A percentile compares a stretch with the other conserved stretches of the same genome.
These are phyloP conservation scores for Daphoenositta chrysoptera DNA, from an alignment of 2,113 vertebrate species.

Conservation along the genomic window DNA sequence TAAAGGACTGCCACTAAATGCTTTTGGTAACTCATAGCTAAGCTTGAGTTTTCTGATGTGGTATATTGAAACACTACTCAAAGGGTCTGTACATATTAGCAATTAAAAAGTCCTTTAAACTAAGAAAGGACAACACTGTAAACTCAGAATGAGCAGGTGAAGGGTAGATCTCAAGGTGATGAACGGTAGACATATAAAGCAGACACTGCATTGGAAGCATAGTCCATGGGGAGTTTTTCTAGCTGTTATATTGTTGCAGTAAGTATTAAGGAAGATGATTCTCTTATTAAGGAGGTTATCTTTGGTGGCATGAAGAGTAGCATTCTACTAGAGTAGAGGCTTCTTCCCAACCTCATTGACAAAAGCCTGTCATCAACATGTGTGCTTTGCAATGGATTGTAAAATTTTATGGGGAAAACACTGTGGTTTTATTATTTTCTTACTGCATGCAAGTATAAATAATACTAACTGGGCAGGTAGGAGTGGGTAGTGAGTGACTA, in stretches of 20 bases:
- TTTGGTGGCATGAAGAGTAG: background rate
- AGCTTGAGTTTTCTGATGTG: background rate
- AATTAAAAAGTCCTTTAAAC: background rate
- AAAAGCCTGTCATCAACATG: background rate
- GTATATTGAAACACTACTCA: background rate
- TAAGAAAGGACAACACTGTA: background rate
- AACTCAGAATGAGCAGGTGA: background rate
- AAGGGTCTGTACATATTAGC: background rate
- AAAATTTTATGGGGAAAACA: background rate
- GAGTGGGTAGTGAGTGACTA: background rate
- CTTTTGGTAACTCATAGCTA: background rate
- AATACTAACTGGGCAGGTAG: background rate
- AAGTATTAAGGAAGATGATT: background rate
- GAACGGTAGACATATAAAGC: background rate
- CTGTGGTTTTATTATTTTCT: background rate
- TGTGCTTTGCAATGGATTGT: background rate
- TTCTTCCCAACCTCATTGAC: background rate
- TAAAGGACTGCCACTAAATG: background rate
- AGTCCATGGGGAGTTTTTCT: background rate
- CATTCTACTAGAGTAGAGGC: background rate
- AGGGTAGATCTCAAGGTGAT: background rate
- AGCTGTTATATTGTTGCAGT: fast-evolving
- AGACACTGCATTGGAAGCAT: background rate
- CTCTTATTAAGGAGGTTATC: background rate
- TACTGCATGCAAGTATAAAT: background rate